Evolutionary conservation across 2,888 invertebrate species (phyloP).

Genomic region (Folsomia candida): DNA sequence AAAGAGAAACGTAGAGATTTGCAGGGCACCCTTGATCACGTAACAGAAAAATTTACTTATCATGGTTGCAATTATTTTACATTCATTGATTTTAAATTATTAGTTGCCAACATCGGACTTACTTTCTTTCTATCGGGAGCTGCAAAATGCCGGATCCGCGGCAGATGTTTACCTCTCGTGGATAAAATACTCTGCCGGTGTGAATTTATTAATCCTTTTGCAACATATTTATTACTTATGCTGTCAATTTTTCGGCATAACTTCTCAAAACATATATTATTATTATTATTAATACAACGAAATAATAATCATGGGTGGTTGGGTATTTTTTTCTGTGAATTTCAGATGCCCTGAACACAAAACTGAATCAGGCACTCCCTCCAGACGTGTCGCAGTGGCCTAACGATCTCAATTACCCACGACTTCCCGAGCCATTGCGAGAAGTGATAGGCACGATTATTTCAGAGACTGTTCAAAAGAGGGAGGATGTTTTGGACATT

Average conservation of each 20-base stretch:
- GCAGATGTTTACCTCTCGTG: conserved; percentile 50
- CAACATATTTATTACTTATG: no score
- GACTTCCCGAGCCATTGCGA: conserved; percentile 39
- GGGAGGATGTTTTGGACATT: conserved; percentile 42
- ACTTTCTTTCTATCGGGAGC: conserved; percentile 42
- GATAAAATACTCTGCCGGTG: conserved; percentile 50
- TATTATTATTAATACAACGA: no score
- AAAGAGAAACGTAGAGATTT: conserved; percentile 39
- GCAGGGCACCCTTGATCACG: conserved; percentile 30
- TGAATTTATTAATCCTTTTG: no score
- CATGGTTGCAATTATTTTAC: no score
- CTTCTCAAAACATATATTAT: no score
- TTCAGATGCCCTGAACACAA: conserved; percentile 47
- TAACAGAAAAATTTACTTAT: conserved; percentile 14
- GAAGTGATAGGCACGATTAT: conserved; percentile 44
- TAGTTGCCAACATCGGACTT: conserved; percentile 26
- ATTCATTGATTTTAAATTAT: neutral
- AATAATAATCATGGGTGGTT: no score
- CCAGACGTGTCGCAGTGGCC: conserved; percentile 45
- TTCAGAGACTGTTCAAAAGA: conserved; percentile 35
- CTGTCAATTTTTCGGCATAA: no score
- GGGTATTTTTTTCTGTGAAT: no score
- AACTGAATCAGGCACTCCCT: conserved; percentile 36
- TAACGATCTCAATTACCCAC: conserved; percentile 46
- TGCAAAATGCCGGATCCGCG: conserved; percentile 40